Base-by-base conservation (phyloP, 2,113 vertebrate genomes). In the Cebidichthys violaceus region DNA sequence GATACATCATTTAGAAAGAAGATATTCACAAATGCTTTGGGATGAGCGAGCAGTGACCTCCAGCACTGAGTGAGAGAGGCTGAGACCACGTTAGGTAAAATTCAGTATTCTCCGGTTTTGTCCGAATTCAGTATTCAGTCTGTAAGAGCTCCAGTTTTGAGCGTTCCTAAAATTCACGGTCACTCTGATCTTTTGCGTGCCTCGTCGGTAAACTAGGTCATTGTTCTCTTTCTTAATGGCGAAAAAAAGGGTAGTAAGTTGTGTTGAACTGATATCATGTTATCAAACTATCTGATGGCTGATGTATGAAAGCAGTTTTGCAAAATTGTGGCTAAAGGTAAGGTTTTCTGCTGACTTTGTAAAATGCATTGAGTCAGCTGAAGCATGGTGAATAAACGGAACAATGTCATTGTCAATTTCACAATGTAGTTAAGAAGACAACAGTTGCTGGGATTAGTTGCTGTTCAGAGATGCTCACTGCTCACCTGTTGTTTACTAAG, bases 21-120 rank as follows among this genome's bases (percentile, higher is more conserved):
- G 45, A n/a, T 54, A 52, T n/a, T 64, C 2, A 39, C 20, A 71
- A 27, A 15, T 35, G 27, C 47, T 65, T 76, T 69, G 20, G 18
- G 61, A 57, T 59, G 39, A 69, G 20, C 39, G 31, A 39, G 39
- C 67, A 50, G 27, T 76, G 18, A 76, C 60, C 24, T 62, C 50
- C 41, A 27, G 67, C 35, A 27, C 55, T 41, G 17, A 62, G 4
- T 54, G 45, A 74, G n/a, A 45, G 4, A 33, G 64, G 27, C 17
- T 64, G 18, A 76, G 22, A 43, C 47, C 31, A 14, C 33, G 27
- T 37, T 59, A 6, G 8, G 27, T 54, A 41, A 67, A 71, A 43
- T 39, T 10, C 24, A 27, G 22, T 35, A 4, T 37, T 72, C 50
- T 39, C 39, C 59, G 37, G 1, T 47, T 18, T 0, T 9, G 13